These are phyloP conservation scores for Gorsachius magnificus DNA, from an alignment of 2,797 vertebrate species.

Conservation along the genomic window DNA sequence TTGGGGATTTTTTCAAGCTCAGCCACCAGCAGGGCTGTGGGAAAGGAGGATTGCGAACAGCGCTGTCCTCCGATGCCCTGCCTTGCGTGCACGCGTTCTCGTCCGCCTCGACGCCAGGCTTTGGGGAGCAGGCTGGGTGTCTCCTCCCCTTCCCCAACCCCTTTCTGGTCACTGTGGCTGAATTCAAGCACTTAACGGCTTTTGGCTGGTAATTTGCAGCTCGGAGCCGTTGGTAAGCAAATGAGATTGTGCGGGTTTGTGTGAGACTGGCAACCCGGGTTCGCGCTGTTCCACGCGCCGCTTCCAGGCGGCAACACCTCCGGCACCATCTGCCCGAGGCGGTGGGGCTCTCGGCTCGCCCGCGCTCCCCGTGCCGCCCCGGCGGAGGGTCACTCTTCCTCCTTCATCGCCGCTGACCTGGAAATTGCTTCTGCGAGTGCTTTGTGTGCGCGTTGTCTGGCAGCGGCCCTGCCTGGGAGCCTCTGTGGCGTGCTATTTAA, in stretches of 20 bases:
- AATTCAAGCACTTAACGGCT: background rate
- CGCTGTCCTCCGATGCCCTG: background rate
- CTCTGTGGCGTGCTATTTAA: background rate
- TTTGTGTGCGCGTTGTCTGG: background rate
- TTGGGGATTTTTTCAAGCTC: background rate
- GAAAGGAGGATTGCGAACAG: background rate
- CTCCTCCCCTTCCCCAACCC: background rate
- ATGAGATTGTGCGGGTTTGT: fast-evolving
- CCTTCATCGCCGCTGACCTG: constrained; percentile 12
- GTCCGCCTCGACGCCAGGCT: background rate
- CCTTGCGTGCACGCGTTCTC: background rate
- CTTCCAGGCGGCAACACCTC: background rate
- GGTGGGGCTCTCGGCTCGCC: background rate
- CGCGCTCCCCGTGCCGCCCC: background rate
- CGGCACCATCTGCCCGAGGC: background rate
- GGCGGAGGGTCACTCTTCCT: background rate
- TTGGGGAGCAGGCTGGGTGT: background rate
- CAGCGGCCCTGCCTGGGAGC: background rate
- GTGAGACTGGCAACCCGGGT: fast-evolving
- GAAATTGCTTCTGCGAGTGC: background rate
- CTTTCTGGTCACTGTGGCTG: background rate
- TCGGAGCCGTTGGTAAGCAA: background rate
- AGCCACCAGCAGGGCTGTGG: constrained; percentile 30
- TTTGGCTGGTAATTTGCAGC: background rate
- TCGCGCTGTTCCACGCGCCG: fast-evolving